Evolutionary conservation across 2,797 vertebrate genomes (phyloP).

Genomic region (Malacoraja senta): DNA sequence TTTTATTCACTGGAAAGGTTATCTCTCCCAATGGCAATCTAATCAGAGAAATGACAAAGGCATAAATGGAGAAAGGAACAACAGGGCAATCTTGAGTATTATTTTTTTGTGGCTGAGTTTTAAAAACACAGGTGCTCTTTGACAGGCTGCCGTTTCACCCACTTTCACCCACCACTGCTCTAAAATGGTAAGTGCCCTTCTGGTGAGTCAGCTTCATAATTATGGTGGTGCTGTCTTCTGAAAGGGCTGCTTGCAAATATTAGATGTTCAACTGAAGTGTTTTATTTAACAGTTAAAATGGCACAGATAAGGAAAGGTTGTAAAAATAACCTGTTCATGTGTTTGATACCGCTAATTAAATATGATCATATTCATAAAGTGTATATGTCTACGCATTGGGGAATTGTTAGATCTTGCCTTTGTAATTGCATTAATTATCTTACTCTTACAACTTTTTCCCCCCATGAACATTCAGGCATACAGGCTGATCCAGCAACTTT

Average conservation of each 20-base stretch:
- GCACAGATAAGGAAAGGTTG: neutral
- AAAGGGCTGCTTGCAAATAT: slow-evolving; percentile 1
- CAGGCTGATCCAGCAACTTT: slow-evolving; percentile 2
- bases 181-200: neutral
- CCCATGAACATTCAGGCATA: slow-evolving; percentile 25
- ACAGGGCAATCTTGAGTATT: too few relatives aligned
- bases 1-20: neutral
- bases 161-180: neutral
- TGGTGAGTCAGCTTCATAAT: slow-evolving; percentile 12
- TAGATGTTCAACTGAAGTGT: neutral
- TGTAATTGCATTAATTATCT: slow-evolving; percentile 22
- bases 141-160: neutral
- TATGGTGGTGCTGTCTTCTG: neutral
- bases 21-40: neutral
- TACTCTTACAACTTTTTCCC: slow-evolving; percentile 12
- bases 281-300: neutral
- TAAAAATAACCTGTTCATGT: neutral
- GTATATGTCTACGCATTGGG: neutral
- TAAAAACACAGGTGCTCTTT: neutral
- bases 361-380: slow-evolving; percentile 30
- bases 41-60: neutral
- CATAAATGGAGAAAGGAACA: neutral
- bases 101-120: neutral
- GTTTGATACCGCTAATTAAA: slow-evolving; percentile 6
- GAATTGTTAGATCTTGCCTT: neutral